phyloP scores from a whole-genome alignment of 2,113 vertebrate genomes.

The Tympanuchus pallidicinctus region DNA sequence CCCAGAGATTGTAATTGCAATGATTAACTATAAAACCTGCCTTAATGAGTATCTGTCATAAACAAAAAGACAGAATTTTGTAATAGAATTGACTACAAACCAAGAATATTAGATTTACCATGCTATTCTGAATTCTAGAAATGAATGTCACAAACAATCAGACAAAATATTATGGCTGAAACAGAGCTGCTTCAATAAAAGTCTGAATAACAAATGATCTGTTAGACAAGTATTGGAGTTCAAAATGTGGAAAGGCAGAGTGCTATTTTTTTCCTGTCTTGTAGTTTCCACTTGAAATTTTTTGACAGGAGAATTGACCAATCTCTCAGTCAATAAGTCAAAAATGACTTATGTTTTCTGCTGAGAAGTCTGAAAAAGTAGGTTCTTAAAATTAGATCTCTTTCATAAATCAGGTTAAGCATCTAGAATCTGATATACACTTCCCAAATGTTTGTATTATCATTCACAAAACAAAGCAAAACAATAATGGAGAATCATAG shows the following conservation, averaged over 20 bases:
- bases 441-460: not conserved
- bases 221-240: not conserved
- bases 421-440: not conserved
- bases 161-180: slow-evolving; percentile 39
- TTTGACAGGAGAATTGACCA: slow-evolving; percentile 7
- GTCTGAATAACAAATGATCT: slow-evolving; percentile 22
- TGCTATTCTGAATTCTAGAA: slow-evolving; percentile 33
- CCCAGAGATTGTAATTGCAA: not conserved
- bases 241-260: not conserved
- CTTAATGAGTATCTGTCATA: slow-evolving; percentile 7
- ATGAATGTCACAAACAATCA: slow-evolving; percentile 61
- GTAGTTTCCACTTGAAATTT: not conserved
- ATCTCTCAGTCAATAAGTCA: not conserved
- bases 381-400: not conserved
- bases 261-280: not conserved
- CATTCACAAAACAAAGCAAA: not conserved
- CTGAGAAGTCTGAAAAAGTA: not conserved
- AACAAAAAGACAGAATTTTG: slow-evolving; percentile 31
- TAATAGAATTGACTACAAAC: not conserved
- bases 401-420: not conserved
- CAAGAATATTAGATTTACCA: not conserved
- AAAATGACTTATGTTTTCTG: not conserved
- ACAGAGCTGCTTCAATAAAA: slow-evolving; percentile 18
- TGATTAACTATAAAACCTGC: not conserved
- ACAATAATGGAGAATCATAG: not conserved